Conservation (phyloP, 2,113 vertebrate species). For the Heteronetta atricapilla region DNA sequence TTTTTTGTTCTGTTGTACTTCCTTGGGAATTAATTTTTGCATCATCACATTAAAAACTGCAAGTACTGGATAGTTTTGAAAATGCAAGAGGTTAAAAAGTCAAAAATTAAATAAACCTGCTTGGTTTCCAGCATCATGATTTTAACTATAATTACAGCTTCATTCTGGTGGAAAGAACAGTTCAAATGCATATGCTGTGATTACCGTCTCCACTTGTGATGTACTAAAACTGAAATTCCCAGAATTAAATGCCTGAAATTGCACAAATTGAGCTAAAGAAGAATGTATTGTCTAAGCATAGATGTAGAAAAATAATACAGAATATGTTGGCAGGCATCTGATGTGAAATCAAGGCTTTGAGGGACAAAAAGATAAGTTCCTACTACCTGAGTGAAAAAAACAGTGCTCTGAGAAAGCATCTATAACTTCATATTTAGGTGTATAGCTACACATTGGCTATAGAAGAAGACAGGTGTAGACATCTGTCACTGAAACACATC, state of each 20-base stretch:
- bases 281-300: neutral
- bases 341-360: neutral
- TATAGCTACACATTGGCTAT: neutral
- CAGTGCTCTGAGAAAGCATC: neutral
- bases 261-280: neutral
- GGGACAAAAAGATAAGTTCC: neutral
- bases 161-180: neutral
- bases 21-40: neutral
- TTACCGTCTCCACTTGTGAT: neutral
- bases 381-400: neutral
- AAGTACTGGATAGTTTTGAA: neutral
- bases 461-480: neutral
- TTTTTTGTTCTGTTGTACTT: accelerated
- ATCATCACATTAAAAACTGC: neutral
- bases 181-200: accelerated
- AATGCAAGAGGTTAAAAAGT: neutral
- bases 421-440: neutral
- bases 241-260: neutral
- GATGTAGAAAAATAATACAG: neutral
- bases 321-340: neutral
- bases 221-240: neutral
- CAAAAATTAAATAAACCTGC: neutral
- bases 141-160: neutral
- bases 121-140: neutral
- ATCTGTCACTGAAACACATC: neutral